Conservation (phyloP, 2,113 vertebrate species). For the Climacteris rufus region DNA sequence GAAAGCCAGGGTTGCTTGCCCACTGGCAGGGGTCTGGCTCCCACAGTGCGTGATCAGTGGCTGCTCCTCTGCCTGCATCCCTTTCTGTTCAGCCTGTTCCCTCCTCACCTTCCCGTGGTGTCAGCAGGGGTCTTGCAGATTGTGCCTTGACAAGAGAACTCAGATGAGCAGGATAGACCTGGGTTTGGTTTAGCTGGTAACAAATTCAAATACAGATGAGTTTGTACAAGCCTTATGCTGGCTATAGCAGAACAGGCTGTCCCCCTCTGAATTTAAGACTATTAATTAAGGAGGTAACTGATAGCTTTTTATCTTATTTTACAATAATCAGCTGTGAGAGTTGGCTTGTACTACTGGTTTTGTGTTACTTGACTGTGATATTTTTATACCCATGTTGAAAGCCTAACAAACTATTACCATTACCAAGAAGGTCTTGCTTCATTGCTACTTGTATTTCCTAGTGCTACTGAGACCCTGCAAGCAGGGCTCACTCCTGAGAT, state of each 20-base stretch:
- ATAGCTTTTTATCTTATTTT: not conserved
- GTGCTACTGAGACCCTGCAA: not conserved
- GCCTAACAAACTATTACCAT: not conserved
- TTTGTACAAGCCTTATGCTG: not conserved
- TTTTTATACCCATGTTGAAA: not conserved
- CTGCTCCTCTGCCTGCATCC: not conserved
- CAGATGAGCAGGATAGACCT: not conserved
- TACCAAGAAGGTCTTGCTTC: not conserved
- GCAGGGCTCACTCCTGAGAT: not conserved
- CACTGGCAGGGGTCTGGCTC: not conserved
- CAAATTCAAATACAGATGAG: not conserved
- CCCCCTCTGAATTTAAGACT: not conserved
- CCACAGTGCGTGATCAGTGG: rapidly evolving
- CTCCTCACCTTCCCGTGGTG: rapidly evolving
- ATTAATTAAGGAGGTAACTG: not conserved
- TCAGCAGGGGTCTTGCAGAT: not conserved
- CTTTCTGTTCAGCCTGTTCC: rapidly evolving
- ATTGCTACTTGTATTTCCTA: not conserved
- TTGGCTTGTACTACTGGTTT: not conserved
- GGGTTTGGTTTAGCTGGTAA: not conserved
- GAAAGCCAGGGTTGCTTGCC: not conserved
- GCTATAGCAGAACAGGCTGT: not conserved
- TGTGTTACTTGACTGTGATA: not conserved
- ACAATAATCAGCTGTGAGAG: not conserved
- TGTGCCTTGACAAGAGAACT: not conserved